Conservation (phyloP, 2,797 vertebrate species). For the Myotis myotis region DNA sequence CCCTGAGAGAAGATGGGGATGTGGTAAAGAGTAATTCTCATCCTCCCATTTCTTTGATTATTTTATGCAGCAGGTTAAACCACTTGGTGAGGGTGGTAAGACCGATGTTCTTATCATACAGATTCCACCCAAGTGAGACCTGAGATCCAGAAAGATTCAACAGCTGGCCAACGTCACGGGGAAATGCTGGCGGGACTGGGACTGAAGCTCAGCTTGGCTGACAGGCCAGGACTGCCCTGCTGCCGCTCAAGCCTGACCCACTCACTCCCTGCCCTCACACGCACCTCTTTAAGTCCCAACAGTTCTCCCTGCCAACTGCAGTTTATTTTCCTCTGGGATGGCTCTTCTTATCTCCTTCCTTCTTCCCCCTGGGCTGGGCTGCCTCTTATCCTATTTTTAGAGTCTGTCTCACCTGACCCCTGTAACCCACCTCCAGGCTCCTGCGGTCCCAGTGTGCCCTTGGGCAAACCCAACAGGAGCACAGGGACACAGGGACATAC, state of each 20-base stretch:
- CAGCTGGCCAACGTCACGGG: background rate
- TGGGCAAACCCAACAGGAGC: background rate
- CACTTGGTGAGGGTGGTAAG: background rate
- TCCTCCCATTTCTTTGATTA: background rate
- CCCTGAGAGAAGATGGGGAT: rapidly evolving
- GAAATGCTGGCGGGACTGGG: background rate
- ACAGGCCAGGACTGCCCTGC: background rate
- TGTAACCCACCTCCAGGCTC: background rate
- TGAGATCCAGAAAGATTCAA: background rate
- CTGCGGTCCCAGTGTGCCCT: background rate
- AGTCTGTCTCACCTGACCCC: background rate
- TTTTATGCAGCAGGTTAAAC: background rate
- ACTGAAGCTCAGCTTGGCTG: background rate
- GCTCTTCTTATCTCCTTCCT: background rate
- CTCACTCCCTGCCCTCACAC: background rate
- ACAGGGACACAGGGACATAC: background rate
- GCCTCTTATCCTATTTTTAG: background rate
- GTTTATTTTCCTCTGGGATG: background rate
- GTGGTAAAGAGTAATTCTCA: background rate
- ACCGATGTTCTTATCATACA: background rate
- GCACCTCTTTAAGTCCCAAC: background rate
- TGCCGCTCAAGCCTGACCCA: background rate
- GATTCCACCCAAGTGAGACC: background rate
- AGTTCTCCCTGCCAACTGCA: background rate
- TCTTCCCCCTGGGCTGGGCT: background rate